Conservation (phyloP, 1,140 invertebrate species). For the Pogonomyrmex barbatus region DNA sequence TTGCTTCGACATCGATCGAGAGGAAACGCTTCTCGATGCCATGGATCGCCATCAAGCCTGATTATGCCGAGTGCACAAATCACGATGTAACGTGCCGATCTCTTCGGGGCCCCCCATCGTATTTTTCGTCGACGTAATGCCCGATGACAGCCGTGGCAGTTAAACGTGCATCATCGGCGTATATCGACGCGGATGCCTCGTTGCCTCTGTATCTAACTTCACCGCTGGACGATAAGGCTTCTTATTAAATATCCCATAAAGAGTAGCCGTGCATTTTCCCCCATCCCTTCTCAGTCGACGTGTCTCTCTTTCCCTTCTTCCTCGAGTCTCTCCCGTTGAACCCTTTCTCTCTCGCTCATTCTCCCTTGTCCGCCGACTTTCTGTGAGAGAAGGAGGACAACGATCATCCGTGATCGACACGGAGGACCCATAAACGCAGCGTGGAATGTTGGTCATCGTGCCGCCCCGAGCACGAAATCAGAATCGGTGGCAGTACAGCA, state of each 20-base stretch:
- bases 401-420: conserved; percentile 72
- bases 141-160: conserved; percentile 63
- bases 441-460: conserved; percentile 75
- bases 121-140: conserved; percentile 54
- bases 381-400: conserved; percentile 27
- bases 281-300: conserved; percentile 38
- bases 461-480: conserved; percentile 74
- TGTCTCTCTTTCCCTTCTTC: conserved; percentile 20
- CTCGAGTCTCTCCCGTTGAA: conserved; percentile 41
- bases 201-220: conserved; percentile 74
- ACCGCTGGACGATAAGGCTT: conserved; percentile 70
- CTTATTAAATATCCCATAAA: conserved; percentile 75
- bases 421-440: conserved; percentile 69
- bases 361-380: conserved; percentile 9
- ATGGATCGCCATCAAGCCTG: background rate
- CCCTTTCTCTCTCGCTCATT: background rate
- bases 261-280: conserved; percentile 65
- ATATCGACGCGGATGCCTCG: conserved; percentile 71
- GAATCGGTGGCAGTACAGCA: conserved; percentile 82
- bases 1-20: background rate
- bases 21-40: background rate
- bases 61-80: conserved; percentile 16
- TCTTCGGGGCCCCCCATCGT: background rate
- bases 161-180: conserved; percentile 68
- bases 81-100: conserved; percentile 12